These are phyloP conservation scores for Parelbella ahira DNA, from an alignment of 2,888 invertebrate species.

Conservation along the genomic window DNA sequence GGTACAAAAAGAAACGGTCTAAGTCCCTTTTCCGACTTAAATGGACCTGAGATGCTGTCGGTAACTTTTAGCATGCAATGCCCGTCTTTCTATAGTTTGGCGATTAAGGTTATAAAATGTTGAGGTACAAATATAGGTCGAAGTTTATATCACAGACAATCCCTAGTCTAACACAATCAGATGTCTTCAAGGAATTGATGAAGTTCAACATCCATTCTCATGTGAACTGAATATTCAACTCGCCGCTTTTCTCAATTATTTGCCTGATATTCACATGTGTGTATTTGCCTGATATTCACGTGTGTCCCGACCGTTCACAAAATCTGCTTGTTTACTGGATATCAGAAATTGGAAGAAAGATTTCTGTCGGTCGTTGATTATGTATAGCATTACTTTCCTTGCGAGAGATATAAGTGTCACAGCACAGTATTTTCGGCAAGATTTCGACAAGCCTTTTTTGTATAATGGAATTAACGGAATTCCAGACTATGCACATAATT, in stretches of 20 bases:
- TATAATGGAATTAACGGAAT: background rate
- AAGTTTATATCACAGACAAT: no score
- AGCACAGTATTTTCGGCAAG: conserved; percentile 1
- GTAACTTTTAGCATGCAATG: no score
- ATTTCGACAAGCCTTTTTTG: conserved; percentile 35
- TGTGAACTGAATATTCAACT: background rate
- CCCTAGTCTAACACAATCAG: conserved; percentile 5
- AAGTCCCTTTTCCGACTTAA: no score
- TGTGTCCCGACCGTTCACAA: conserved; percentile 12
- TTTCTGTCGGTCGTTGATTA: background rate
- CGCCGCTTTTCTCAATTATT: background rate
- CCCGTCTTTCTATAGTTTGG: background rate
- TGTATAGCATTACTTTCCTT: conserved; percentile 1
- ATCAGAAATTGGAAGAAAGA: conserved; percentile 5
- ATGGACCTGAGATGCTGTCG: no score
- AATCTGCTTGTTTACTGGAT: conserved; percentile 16
- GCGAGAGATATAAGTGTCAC: background rate
- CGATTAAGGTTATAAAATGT: background rate
- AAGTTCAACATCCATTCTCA: no score
- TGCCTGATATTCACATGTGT: conserved; percentile 1
- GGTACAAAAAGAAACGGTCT: no score
- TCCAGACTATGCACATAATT: no score
- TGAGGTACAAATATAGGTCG: background rate
- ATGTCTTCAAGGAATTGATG: conserved; percentile 2
- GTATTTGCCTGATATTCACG: conserved; percentile 2